phyloP scores from a whole-genome alignment of 2,113 vertebrate genomes.

The Oceanites oceanicus region DNA sequence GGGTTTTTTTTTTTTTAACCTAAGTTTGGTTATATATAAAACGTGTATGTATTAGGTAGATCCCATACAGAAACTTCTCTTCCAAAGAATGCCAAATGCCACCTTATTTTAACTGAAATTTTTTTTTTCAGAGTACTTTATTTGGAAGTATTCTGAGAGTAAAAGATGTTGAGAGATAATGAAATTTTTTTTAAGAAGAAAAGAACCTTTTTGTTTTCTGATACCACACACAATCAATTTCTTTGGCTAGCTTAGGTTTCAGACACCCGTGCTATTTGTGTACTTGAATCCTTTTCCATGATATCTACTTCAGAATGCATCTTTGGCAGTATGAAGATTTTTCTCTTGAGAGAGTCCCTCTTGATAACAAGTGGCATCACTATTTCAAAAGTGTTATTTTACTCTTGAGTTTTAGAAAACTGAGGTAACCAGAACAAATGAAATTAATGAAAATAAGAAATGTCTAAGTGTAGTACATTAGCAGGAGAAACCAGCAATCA shows the following conservation, averaged over 20 bases:
- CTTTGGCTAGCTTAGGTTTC: not conserved
- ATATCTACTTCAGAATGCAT: not conserved
- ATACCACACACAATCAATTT: not conserved
- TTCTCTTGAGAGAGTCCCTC: not conserved
- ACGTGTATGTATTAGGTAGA: not conserved
- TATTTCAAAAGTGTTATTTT: not conserved
- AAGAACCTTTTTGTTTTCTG: not conserved
- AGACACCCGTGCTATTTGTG: accelerated
- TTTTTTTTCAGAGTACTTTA: not conserved
- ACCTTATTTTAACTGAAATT: not conserved
- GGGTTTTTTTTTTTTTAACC: accelerated
- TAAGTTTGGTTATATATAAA: not conserved
- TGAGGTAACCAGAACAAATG: not conserved
- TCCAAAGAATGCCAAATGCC: not conserved
- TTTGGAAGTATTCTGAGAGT: not conserved
- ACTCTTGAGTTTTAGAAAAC: not conserved
- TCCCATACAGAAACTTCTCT: not conserved
- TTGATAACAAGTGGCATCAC: not conserved
- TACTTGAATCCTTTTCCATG: not conserved
- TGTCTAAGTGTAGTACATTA: not conserved
- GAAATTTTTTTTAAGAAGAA: not conserved
- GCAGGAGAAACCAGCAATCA: not conserved
- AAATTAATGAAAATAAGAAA: not conserved
- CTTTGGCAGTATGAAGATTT: not conserved
- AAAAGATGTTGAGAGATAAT: not conserved